These are phyloP conservation scores for Pimephales promelas DNA, from an alignment of 2,113 vertebrate genomes.

Conservation along the genomic window DNA sequence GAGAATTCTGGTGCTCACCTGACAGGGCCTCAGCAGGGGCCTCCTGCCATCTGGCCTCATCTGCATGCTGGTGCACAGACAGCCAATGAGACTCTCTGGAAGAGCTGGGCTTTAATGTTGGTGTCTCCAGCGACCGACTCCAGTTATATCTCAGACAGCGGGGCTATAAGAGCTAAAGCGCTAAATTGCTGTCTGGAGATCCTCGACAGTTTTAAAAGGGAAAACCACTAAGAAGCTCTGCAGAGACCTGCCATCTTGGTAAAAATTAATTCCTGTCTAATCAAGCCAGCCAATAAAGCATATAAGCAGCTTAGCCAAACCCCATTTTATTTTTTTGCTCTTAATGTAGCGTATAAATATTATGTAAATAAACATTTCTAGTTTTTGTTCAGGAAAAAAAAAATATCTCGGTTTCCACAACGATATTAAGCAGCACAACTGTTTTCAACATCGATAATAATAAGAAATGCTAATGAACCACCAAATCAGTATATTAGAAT, in stretches of 20 bases:
- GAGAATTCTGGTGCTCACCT: conserved; percentile 59
- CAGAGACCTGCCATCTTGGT: conserved; percentile 53
- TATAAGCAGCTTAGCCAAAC: conserved; percentile 67
- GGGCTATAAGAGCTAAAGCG: conserved; percentile 64
- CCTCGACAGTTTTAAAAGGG: conserved; percentile 60
- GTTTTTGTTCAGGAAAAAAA: conserved; percentile 49
- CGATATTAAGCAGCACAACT: neutral
- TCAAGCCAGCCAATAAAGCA: conserved; percentile 63
- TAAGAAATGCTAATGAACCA: neutral
- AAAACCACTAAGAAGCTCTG: conserved; percentile 61
- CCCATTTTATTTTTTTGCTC: conserved; percentile 57
- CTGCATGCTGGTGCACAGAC: conserved; percentile 61
- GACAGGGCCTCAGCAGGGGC: conserved; percentile 57
- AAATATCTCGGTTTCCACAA: neutral
- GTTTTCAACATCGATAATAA: neutral
- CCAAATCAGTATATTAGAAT: neutral
- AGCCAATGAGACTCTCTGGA: conserved; percentile 54
- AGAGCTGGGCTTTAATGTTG: conserved; percentile 64
- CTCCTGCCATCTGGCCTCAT: conserved; percentile 65
- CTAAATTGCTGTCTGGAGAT: conserved; percentile 74
- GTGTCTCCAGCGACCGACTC: conserved; percentile 55
- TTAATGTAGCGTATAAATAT: conserved; percentile 53
- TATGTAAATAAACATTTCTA: conserved; percentile 60
- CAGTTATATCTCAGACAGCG: conserved; percentile 63
- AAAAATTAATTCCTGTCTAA: conserved; percentile 74